Evolutionary conservation across 2,888 invertebrate genomes (phyloP).

Genomic region (Mythimna pallens): DNA sequence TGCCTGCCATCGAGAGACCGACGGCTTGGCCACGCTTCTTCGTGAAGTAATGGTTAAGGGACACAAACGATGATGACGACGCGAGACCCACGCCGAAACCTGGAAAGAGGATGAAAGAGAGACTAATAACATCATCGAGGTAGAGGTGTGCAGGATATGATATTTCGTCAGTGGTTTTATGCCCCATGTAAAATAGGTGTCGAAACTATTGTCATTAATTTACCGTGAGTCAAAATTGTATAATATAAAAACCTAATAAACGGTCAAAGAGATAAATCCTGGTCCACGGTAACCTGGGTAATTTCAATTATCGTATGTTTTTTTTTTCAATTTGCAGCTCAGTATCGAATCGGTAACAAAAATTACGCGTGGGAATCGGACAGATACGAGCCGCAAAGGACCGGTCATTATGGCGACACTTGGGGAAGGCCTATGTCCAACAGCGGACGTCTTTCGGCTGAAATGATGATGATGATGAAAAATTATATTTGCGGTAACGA

Average conservation of each 20-base stretch:
- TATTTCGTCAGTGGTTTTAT: background rate
- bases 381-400: no score
- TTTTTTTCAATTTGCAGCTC: no score
- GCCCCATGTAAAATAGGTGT: background rate
- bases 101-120: slow-evolving; percentile 74
- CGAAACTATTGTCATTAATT: background rate
- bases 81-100: slow-evolving; percentile 95
- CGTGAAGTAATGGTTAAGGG: slow-evolving; percentile 94
- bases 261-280: background rate
- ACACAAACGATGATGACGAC: slow-evolving; percentile 94
- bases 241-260: background rate
- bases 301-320: no score
- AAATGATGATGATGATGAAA: no score
- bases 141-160: background rate
- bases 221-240: background rate
- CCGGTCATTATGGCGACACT: no score
- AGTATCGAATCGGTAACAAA: no score
- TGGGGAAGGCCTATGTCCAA: no score
- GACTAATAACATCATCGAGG: background rate
- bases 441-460: no score
- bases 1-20: slow-evolving; percentile 95
- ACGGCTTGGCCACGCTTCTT: slow-evolving; percentile 95
- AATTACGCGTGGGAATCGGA: no score
- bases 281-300: background rate
- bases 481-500: no score